Base-by-base conservation (phyloP, 1,140 invertebrate species). In the Brevipalpus yothersi region DNA sequence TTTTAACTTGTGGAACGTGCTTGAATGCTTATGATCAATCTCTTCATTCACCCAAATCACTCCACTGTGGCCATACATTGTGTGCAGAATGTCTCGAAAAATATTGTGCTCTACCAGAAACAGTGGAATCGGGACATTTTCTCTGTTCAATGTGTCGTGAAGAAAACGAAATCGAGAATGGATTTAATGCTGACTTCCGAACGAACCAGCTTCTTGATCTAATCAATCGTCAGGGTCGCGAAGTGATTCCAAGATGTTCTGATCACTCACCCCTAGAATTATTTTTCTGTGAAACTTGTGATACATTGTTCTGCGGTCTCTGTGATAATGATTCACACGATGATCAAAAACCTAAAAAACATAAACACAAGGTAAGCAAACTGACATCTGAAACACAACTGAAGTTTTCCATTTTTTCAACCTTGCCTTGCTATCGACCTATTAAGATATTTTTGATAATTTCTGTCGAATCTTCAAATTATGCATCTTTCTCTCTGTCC, bases 1-100 rank as follows among this genome's bases (percentile, higher is more conserved):
- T 94, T 73, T 79, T 95, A 66, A 95, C 90, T 9, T 95, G 90
- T 70, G 86, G 87, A 64, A 93, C 89, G 56, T 94, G 90, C 74
- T 77, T 95, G 63, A 88, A 85, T 72, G 80, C 84, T 67, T 92
- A 89, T 67, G 86, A 92, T 76, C 83, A 83, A 13, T 77, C 78
- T 43, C 87, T 91, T 68, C 87, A 91, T 67, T 87, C 84, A 17
- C 88, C 89, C 7, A 93, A 93, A 70, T 76, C 93, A n/a, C n/a
- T n/a, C n/a, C n/a, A n/a, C n/a, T n/a, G n/a, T n/a, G n/a, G n/a
- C n/a, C n/a, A n/a, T n/a, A 92, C 90, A 21, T 84, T 90, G 11
- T 93, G 88, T 72, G 75, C 86, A 54, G 84, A 86, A 70, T 94
- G 89, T 70, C 76, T 93, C 53, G 82, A 83, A 53, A 77, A 84